These are phyloP conservation scores for Hylomyscus alleni DNA, from an alignment of 2,797 vertebrate genomes.

Conservation along the genomic window DNA sequence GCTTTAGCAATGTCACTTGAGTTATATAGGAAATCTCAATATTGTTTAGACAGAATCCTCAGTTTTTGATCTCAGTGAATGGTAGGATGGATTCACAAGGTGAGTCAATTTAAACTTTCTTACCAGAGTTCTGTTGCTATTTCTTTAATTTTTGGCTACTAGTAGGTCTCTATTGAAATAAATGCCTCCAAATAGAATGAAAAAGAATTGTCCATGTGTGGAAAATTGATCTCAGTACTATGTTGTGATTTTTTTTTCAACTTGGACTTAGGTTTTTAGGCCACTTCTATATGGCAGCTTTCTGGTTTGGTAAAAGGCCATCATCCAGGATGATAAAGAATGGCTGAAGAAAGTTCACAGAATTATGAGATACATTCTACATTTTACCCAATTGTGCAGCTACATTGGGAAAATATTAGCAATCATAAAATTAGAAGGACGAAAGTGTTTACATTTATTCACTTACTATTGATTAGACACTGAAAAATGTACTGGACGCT, in stretches of 20 bases:
- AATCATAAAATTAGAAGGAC: not conserved
- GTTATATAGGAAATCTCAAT: slow-evolving; percentile 19
- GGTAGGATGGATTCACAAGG: not conserved
- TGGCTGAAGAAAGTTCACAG: not conserved
- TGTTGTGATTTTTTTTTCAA: not conserved
- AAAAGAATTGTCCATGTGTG: not conserved
- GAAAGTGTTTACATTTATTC: slow-evolving; percentile 26
- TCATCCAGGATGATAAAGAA: not conserved
- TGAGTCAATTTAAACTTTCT: not conserved
- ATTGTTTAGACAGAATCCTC: not conserved
- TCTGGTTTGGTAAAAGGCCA: not conserved
- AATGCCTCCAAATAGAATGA: not conserved
- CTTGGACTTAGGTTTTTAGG: not conserved
- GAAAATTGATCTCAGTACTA: not conserved
- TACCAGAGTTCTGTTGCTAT: not conserved
- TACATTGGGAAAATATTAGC: not conserved
- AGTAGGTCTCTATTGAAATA: not conserved
- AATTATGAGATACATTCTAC: not conserved
- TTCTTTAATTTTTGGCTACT: not conserved
- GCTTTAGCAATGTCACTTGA: not conserved
- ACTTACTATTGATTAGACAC: not conserved
- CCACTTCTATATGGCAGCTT: not conserved
- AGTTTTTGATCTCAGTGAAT: not conserved
- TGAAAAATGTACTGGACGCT: not conserved
- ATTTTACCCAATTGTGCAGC: not conserved